These are phyloP conservation scores for Mastacembelus armatus DNA, from an alignment of 2,797 vertebrate genomes.

Conservation along the genomic window DNA sequence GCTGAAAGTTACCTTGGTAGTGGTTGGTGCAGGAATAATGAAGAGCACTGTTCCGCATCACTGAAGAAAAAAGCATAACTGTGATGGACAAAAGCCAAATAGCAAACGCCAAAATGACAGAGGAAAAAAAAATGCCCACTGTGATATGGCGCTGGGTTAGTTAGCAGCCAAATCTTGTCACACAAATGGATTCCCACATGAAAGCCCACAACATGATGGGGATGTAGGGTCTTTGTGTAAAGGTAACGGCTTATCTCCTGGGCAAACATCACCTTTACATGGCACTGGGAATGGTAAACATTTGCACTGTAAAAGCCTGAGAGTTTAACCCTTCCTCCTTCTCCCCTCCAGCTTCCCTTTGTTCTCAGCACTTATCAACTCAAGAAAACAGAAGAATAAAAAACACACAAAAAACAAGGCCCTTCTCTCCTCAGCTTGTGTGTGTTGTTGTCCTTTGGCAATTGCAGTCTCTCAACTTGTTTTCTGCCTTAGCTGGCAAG, in stretches of 20 bases:
- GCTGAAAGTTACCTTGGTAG: slow-evolving; percentile 57
- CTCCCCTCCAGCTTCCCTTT: slow-evolving; percentile 63
- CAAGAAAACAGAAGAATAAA: slow-evolving; percentile 73
- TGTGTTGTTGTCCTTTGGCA: slow-evolving; percentile 81
- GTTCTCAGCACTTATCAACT: slow-evolving; percentile 72
- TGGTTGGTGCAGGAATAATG: slow-evolving; percentile 38
- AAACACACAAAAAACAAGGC: slow-evolving; percentile 55
- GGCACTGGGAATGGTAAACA: slow-evolving; percentile 83
- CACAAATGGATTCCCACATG: slow-evolving; percentile 62
- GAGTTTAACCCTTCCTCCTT: slow-evolving; percentile 72
- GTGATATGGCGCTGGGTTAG: slow-evolving; percentile 44
- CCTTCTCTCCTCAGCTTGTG: slow-evolving; percentile 53
- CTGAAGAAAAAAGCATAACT: slow-evolving; percentile 13
- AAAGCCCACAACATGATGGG: slow-evolving; percentile 49
- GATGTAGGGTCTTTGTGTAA: slow-evolving; percentile 55
- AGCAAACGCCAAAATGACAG: slow-evolving; percentile 59
- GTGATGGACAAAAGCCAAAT: slow-evolving; percentile 57
- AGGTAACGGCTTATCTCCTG: slow-evolving; percentile 71
- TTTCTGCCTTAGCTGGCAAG: slow-evolving; percentile 74
- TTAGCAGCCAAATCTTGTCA: slow-evolving; percentile 47
- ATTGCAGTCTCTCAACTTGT: slow-evolving; percentile 79
- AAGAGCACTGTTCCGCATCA: slow-evolving; percentile 22
- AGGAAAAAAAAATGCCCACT: slow-evolving; percentile 41
- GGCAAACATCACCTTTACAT: slow-evolving; percentile 78
- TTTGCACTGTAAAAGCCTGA: slow-evolving; percentile 76